Evolutionary conservation across 2,888 invertebrate species (phyloP).

Genomic region (Chloroclystis v-ata): DNA sequence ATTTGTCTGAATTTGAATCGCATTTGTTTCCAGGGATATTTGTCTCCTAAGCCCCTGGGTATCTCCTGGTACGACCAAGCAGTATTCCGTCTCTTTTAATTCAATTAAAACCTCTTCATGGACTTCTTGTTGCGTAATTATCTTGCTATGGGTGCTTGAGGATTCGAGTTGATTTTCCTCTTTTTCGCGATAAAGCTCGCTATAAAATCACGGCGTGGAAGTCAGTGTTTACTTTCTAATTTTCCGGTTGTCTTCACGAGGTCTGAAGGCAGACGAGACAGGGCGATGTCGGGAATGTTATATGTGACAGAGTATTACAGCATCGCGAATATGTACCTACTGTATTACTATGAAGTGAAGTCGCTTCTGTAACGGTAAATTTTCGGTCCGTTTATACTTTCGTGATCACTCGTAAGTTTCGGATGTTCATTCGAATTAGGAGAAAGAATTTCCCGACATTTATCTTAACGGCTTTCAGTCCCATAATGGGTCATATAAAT

Average conservation of each 20-base stretch:
- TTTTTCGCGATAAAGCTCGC: constrained; percentile 38
- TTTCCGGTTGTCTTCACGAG: constrained; percentile 73
- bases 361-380: constrained; percentile 28
- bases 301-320: constrained; percentile 57
- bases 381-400: constrained; percentile 20
- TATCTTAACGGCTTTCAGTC: constrained; percentile 61
- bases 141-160: constrained; percentile 32
- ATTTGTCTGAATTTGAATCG: constrained; percentile 78
- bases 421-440: constrained; percentile 39
- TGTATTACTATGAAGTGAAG: constrained; percentile 15
- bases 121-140: constrained; percentile 46
- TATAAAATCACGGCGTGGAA: constrained; percentile 44
- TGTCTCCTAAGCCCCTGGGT: constrained; percentile 71
- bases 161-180: constrained; percentile 23
- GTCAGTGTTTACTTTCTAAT: constrained; percentile 71
- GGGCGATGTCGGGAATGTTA: constrained; percentile 49
- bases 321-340: constrained; percentile 43
- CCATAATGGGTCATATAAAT: constrained; percentile 65
- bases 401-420: constrained; percentile 21
- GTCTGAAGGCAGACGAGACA: constrained; percentile 53
- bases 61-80: constrained; percentile 51
- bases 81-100: constrained; percentile 65
- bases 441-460: constrained; percentile 45
- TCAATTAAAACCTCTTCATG: constrained; percentile 61
- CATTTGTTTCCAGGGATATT: constrained; percentile 74